Evolutionary conservation across 2,797 vertebrate genomes (phyloP).

Genomic region (Nyctibius grandis): DNA sequence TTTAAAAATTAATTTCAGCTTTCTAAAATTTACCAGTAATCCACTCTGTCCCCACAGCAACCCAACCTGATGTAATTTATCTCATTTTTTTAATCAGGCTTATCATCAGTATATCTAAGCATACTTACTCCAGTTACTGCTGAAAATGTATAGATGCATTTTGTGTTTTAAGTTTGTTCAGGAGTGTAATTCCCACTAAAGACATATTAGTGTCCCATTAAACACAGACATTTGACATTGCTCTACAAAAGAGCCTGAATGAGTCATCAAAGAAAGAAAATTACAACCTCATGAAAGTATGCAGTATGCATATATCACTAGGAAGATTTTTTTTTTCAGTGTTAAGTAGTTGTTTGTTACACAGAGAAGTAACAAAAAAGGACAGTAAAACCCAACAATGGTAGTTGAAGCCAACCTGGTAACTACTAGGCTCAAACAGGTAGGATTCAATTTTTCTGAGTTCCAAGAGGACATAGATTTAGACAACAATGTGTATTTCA

Average conservation of each 20-base stretch:
- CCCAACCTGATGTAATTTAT: not conserved
- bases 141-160: not conserved
- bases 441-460: not conserved
- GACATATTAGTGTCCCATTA: not conserved
- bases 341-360: not conserved
- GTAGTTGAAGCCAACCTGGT: not conserved
- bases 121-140: not conserved
- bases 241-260: not conserved
- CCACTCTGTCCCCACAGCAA: not conserved
- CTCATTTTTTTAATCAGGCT: not conserved
- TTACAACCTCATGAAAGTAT: not conserved
- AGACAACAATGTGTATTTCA: not conserved
- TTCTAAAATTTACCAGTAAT: conserved; percentile 19
- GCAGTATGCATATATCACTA: not conserved
- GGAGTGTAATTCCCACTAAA: not conserved
- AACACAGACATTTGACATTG: not conserved
- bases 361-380: not conserved
- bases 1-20: conserved; percentile 8
- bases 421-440: not conserved
- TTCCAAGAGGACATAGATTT: not conserved
- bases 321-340: not conserved
- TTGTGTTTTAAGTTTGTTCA: not conserved
- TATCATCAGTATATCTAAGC: not conserved
- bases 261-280: not conserved
- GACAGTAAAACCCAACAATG: not conserved